A percentile compares a stretch with the other conserved stretches of the same genome.
Evolutionary conservation across 2,888 invertebrate species (phyloP).

Genomic region (Hofmannophila pseudospretella): DNA sequence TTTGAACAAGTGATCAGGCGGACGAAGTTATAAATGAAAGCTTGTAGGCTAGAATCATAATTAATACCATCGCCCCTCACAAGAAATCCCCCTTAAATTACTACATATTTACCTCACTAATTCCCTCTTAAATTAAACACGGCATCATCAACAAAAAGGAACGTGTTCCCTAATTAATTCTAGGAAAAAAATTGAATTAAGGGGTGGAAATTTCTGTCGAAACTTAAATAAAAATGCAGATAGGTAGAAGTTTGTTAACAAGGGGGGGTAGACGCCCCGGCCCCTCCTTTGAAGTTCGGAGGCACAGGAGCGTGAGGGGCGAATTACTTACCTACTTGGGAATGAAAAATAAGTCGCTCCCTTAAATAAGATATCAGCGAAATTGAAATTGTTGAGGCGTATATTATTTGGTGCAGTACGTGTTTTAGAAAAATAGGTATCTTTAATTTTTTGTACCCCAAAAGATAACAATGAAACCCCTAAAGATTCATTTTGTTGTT

Average conservation of each 20-base stretch:
- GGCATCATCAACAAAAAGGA: constrained; percentile 36
- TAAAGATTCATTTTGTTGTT: too few relatives aligned
- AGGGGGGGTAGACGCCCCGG: constrained; percentile 34
- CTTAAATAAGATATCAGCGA: constrained; percentile 43
- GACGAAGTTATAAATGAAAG: too few relatives aligned
- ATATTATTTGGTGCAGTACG: constrained; percentile 30
- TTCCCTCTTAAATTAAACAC: constrained; percentile 33
- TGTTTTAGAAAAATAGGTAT: too few relatives aligned
- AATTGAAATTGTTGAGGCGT: constrained; percentile 45
- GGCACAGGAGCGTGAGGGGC: constrained; percentile 32
- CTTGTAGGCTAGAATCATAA: too few relatives aligned
- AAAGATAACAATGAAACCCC: too few relatives aligned
- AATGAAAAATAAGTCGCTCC: constrained; percentile 45
- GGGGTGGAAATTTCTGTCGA: constrained; percentile 63
- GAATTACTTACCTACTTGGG: constrained; percentile 39
- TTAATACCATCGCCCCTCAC: too few relatives aligned
- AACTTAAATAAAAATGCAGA: constrained; percentile 73
- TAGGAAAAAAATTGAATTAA: constrained; percentile 53
- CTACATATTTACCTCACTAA: constrained; percentile 23
- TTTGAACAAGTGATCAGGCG: too few relatives aligned
- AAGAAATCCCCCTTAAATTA: too few relatives aligned
- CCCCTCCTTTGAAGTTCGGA: constrained; percentile 56
- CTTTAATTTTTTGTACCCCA: too few relatives aligned
- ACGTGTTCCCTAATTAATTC: constrained; percentile 53
- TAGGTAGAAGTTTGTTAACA: constrained; percentile 51